phyloP scores from a whole-genome alignment of 2,113 vertebrate genomes.

The Loxodonta africana region DNA sequence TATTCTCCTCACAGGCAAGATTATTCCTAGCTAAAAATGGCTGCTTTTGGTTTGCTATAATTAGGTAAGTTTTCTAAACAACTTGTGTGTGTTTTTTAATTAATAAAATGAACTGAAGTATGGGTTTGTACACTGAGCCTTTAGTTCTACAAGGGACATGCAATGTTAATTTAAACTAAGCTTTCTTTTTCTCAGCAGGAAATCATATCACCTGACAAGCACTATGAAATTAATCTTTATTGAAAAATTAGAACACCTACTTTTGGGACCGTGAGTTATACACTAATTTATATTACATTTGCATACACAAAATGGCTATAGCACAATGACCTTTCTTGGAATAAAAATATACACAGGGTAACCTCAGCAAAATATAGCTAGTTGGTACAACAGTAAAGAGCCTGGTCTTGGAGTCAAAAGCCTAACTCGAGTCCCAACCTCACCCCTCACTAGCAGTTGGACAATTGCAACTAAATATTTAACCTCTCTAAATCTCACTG shows the following conservation, averaged over 20 bases:
- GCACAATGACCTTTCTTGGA: slow-evolving; percentile 49
- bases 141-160: slow-evolving; percentile 62
- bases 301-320: neutral
- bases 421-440: neutral
- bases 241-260: slow-evolving; percentile 79
- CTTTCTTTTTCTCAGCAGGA: slow-evolving; percentile 82
- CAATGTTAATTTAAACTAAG: slow-evolving; percentile 78
- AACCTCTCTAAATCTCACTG: neutral
- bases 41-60: slow-evolving; percentile 46
- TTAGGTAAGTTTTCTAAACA: slow-evolving; percentile 69
- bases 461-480: neutral
- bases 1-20: slow-evolving; percentile 62
- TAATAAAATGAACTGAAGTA: slow-evolving; percentile 78
- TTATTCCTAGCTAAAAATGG: slow-evolving; percentile 45
- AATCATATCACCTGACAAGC: slow-evolving; percentile 79
- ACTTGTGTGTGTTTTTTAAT: slow-evolving; percentile 77
- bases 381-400: rapidly evolving
- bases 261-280: slow-evolving; percentile 65
- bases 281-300: slow-evolving; percentile 71
- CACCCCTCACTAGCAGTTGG: neutral
- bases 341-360: neutral
- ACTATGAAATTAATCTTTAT: slow-evolving; percentile 79
- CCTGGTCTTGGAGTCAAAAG: neutral
- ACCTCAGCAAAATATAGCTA: neutral
- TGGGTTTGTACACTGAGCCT: slow-evolving; percentile 1